phyloP scores from a whole-genome alignment of 2,888 invertebrate species.

The Eugnorisma glareosa region DNA sequence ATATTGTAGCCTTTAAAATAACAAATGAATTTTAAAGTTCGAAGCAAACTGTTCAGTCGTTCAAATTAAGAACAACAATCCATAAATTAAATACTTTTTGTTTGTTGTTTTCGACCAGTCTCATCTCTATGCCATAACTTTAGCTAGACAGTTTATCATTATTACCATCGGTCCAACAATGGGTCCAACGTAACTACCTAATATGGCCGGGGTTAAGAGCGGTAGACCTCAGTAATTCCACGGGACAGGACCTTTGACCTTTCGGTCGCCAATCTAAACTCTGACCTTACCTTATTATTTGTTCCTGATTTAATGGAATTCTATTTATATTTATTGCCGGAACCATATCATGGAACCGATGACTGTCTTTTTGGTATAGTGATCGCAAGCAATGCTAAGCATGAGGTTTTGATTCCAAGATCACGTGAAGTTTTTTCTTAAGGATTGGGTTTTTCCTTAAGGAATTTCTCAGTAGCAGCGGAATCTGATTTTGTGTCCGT shows the following conservation, averaged over 20 bases:
- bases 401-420: background rate
- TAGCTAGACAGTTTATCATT: constrained; percentile 10
- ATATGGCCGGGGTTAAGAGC: constrained; percentile 32
- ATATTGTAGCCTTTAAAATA: background rate
- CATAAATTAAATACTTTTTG: background rate
- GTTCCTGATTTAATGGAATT: constrained; percentile 44
- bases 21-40: background rate
- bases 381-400: background rate
- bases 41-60: background rate
- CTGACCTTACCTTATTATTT: constrained; percentile 50
- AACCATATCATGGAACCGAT: background rate
- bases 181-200: constrained; percentile 1
- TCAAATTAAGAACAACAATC: background rate
- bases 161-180: background rate
- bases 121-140: background rate
- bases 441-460: background rate
- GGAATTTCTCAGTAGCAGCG: background rate
- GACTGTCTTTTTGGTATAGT: background rate
- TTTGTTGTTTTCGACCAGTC: background rate
- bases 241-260: constrained; percentile 35
- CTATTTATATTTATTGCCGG: constrained; percentile 29
- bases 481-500: too few species aligned
- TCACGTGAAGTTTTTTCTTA: background rate
- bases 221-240: constrained; percentile 54
- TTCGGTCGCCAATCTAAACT: constrained; percentile 41